Percentiles rank a stretch among this genome's conserved stretches.
Evolutionary conservation across 2,113 vertebrate species (phyloP).

Genomic region (Menura novaehollandiae): DNA sequence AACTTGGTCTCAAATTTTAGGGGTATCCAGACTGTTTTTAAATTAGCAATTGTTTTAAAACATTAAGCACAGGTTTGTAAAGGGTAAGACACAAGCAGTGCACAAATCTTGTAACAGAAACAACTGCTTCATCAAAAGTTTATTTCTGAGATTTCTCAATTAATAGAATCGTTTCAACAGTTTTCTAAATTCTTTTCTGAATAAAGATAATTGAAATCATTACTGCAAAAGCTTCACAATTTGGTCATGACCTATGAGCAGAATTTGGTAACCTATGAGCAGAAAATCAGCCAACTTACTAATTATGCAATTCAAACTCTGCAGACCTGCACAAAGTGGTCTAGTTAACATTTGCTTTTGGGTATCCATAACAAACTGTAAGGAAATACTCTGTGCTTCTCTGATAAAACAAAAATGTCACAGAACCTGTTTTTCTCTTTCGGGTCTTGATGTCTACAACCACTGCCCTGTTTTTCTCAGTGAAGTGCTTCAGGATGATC

Average conservation of each 20-base stretch:
- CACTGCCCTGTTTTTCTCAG: constrained; percentile 93
- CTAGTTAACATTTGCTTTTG: not conserved
- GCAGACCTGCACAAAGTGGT: not conserved
- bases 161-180: not conserved
- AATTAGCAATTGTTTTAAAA: not conserved
- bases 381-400: not conserved
- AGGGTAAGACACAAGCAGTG: not conserved
- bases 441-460: constrained; percentile 93
- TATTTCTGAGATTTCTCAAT: not conserved
- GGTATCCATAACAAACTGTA: not conserved
- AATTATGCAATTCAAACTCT: not conserved
- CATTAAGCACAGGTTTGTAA: not conserved
- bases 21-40: not conserved
- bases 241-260: not conserved
- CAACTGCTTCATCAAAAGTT: not conserved
- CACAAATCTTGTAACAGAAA: not conserved
- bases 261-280: not conserved
- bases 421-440: constrained; percentile 91
- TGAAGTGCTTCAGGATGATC: constrained; percentile 95
- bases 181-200: not conserved
- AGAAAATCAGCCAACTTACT: not conserved
- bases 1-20: not conserved
- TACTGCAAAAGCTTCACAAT: not conserved
- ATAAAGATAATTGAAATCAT: not conserved
- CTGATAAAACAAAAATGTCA: constrained; percentile 19